A percentile compares a stretch with the other conserved stretches of the same genome.
Conservation (phyloP, 2,797 vertebrate genomes). For the Gallinago nigripennis region DNA sequence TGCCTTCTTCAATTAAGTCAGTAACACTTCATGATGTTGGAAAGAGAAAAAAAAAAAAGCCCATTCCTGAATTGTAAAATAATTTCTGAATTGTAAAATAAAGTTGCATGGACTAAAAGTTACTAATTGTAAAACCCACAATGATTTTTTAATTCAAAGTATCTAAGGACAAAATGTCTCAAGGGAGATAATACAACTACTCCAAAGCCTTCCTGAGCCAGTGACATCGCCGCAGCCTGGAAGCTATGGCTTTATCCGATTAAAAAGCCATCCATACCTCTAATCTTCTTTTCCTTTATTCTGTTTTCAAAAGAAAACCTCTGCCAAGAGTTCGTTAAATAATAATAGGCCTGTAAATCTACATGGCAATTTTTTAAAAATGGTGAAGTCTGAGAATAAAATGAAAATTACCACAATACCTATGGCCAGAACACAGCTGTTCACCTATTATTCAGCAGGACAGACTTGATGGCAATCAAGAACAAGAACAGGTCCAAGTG, state of each 20-base stretch:
- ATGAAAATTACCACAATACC: neutral
- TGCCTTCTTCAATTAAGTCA: neutral
- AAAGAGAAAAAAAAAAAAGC: neutral
- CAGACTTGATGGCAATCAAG: fast-evolving
- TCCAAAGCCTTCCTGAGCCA: neutral
- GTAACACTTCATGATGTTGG: neutral
- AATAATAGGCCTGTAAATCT: neutral
- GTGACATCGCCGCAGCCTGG: neutral
- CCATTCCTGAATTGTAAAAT: neutral
- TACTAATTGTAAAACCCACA: neutral
- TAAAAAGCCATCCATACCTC: neutral
- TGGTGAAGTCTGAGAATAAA: neutral
- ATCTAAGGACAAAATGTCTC: neutral
- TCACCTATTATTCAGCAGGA: neutral
- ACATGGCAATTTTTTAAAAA: neutral
- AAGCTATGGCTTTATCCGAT: neutral
- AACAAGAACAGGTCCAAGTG: neutral
- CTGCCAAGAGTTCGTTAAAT: neutral
- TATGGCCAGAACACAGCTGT: neutral
- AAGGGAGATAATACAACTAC: neutral
- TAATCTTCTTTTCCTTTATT: neutral
- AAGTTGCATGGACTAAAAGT: neutral
- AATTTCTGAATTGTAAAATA: neutral
- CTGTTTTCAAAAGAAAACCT: slow-evolving; percentile 9
- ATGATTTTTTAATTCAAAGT: neutral